phyloP scores from a whole-genome alignment of 30 jellyfish, hydroid and myxozoan species.

The Cassiopea xamachana region DNA sequence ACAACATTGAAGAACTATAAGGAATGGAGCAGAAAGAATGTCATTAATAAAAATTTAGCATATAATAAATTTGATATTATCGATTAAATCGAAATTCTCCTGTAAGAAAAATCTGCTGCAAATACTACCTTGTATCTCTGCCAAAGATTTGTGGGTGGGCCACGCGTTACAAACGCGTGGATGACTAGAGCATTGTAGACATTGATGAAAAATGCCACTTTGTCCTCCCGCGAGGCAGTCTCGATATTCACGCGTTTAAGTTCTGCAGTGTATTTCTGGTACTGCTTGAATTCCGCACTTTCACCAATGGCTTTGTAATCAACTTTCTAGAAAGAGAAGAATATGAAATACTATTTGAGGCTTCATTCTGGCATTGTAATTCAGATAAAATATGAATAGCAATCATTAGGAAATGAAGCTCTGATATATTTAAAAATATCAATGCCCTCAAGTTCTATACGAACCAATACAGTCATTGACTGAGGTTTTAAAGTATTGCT shows the following conservation, averaged over 20 bases:
- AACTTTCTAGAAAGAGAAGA: slow-evolving; percentile 65
- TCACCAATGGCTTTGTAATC: slow-evolving; percentile 81
- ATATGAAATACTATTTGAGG: background rate
- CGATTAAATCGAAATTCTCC: background rate
- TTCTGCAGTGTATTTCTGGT: slow-evolving; percentile 85
- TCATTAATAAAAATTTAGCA: too few species aligned
- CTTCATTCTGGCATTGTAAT: too few species aligned
- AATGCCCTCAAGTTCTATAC: too few species aligned
- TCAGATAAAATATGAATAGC: too few species aligned
- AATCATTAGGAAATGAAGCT: too few species aligned
- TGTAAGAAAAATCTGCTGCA: background rate
- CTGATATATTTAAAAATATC: too few species aligned
- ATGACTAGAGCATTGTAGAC: slow-evolving; percentile 88
- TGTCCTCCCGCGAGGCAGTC: slow-evolving; percentile 77
- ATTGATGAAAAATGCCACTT: slow-evolving; percentile 83
- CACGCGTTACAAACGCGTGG: slow-evolving; percentile 88
- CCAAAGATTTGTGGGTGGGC: slow-evolving; percentile 94
- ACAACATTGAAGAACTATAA: slow-evolving; percentile 90
- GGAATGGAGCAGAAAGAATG: background rate
- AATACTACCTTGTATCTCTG: slow-evolving; percentile 83
- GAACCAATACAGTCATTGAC: too few species aligned
- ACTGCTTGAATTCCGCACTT: slow-evolving; percentile 72
- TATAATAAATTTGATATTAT: background rate
- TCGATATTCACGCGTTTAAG: slow-evolving; percentile 82
- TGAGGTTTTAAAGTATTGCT: too few species aligned